phyloP scores from a whole-genome alignment of 2,113 vertebrate species.

The Hippocampus comes region DNA sequence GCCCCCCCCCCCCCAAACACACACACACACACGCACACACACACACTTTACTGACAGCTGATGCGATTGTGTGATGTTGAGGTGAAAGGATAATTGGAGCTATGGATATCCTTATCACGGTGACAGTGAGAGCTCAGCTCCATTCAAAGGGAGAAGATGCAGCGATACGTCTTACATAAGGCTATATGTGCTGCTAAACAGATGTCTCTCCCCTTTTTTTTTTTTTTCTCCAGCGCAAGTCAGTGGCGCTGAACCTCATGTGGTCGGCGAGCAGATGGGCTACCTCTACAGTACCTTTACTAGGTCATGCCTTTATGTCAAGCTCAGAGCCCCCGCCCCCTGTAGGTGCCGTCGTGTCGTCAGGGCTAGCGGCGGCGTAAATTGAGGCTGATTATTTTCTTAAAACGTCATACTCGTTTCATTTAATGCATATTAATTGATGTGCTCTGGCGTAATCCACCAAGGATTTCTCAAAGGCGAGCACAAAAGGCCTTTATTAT shows the following conservation, averaged over 20 bases:
- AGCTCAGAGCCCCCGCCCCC: not conserved
- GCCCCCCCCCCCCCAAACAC: slow-evolving; percentile 3
- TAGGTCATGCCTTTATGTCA: slow-evolving; percentile 42
- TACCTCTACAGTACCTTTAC: slow-evolving; percentile 1
- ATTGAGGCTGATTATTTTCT: slow-evolving; percentile 67
- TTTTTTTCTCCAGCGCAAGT: slow-evolving; percentile 38
- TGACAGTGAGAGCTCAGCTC: slow-evolving; percentile 43
- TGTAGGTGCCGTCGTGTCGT: slow-evolving; percentile 15
- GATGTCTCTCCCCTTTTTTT: slow-evolving; percentile 48
- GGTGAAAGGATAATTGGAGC: slow-evolving; percentile 60
- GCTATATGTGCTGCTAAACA: slow-evolving; percentile 54
- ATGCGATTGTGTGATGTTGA: slow-evolving; percentile 46
- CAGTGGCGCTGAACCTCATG: slow-evolving; percentile 19
- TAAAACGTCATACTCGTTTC: slow-evolving; percentile 68
- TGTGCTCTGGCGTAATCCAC: slow-evolving; percentile 66
- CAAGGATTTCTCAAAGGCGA: slow-evolving; percentile 70
- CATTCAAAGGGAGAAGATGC: slow-evolving; percentile 44
- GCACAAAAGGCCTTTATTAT: slow-evolving; percentile 70
- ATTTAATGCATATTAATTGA: slow-evolving; percentile 74
- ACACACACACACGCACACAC: too few species aligned
- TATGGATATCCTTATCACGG: slow-evolving; percentile 52
- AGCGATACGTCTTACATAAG: slow-evolving; percentile 41
- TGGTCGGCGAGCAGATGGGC: slow-evolving; percentile 25
- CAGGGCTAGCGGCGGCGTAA: slow-evolving; percentile 34
- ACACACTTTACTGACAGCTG: slow-evolving; percentile 46